Base-by-base conservation (phyloP, 2,888 invertebrate species). In the Drosophila bunnanda region DNA sequence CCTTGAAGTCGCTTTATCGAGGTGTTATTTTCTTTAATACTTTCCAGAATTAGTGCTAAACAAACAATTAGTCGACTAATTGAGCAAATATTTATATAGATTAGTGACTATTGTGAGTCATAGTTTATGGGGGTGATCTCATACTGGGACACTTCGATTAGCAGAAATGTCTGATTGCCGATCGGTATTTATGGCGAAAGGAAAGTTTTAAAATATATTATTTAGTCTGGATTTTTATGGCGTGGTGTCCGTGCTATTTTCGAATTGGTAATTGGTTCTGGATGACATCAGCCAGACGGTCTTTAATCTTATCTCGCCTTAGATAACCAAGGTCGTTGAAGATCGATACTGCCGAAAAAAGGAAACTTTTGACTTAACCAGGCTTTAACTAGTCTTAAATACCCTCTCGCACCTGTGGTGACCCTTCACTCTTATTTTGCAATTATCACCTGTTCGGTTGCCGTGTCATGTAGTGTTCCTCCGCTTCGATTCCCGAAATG, bases 311-410 rank as follows among this genome's bases (percentile, higher is more conserved):
- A 12, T n/a, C 32, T 54, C 22, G 9, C 1, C 5, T 13, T 6
- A 52, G 60, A 83, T 80, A 86, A 64, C 62, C 81, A 83, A 86
- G 78, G 78, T 73, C 81, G 66, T 64, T n/a, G 13, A 28, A 54
- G 60, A 56, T 56, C 15, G 58, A 39, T 64, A 15, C 25, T 13
- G 6, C 17, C 2, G n/a, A 15, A 32, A n/a, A n/a, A 34, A 20
- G 9, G 22, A 20, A 32, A 15, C 32, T 9, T 9, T 22, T 0
- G 20, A 32, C 7, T 50, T 15, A 32, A 20, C 8, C 8, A 15
- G 22, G 15, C 10, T 32, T 32, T 32, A 4, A 32, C 9, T 5
- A 13, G 50, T 1, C 13, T 38, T 10, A 20, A n/a, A 32, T 4
- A n/a, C 36, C 4, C 30, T 43, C 10, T 9, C 17, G 0, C 9